Evolutionary conservation across 1,140 invertebrate species (phyloP).

Genomic region (Hormaphis cornu): DNA sequence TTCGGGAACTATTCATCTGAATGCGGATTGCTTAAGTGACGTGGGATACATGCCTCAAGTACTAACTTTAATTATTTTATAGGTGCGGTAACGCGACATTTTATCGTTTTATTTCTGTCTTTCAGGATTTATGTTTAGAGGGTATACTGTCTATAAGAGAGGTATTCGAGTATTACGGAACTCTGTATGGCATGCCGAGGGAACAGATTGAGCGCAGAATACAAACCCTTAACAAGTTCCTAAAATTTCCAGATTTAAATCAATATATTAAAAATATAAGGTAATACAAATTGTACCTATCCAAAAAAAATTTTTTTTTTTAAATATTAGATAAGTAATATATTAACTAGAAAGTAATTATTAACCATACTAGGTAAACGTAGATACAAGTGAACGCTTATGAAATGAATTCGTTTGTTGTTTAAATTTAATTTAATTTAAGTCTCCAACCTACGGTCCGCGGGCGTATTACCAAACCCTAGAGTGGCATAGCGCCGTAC

Average conservation of each 20-base stretch:
- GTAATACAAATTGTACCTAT: background rate
- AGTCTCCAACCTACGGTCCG: too few relatives aligned
- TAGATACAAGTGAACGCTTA: too few relatives aligned
- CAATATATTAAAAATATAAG: background rate
- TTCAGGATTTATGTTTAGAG: background rate
- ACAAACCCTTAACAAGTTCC: background rate
- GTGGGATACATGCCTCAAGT: conserved; percentile 54
- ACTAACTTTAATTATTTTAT: background rate
- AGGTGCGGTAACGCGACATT: background rate
- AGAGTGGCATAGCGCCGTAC: too few relatives aligned
- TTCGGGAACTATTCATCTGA: conserved; percentile 63
- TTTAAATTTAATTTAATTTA: too few relatives aligned
- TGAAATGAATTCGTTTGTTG: too few relatives aligned
- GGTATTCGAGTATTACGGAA: background rate
- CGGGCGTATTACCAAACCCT: too few relatives aligned
- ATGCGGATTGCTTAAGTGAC: conserved; percentile 70
- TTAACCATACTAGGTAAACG: too few relatives aligned
- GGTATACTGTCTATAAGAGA: background rate
- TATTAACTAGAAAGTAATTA: too few relatives aligned
- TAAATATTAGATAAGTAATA: too few relatives aligned
- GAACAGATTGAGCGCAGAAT: background rate
- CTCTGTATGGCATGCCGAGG: background rate
- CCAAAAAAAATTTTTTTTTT: too few relatives aligned
- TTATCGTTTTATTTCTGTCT: background rate
- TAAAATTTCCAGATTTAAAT: background rate